phyloP scores from a whole-genome alignment of 2,113 vertebrate genomes.

The Rallus limicola region DNA sequence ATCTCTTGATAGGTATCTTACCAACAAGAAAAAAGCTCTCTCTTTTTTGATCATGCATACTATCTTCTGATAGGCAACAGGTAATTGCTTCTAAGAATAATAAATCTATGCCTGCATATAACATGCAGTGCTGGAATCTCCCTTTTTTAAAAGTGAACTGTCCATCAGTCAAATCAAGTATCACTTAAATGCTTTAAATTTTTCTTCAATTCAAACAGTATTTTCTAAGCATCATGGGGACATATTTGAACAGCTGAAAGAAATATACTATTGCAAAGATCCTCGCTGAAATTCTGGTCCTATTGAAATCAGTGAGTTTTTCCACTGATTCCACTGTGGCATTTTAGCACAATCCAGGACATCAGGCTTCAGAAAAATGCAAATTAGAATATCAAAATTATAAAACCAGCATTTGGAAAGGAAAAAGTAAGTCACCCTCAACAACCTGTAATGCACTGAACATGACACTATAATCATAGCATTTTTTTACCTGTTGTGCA shows the following conservation, averaged over 20 bases:
- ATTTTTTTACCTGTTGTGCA: not conserved
- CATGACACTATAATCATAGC: not conserved
- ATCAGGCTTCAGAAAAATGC: not conserved
- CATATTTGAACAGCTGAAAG: not conserved
- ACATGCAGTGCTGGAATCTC: not conserved
- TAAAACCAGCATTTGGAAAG: conserved; percentile 18
- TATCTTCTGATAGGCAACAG: not conserved
- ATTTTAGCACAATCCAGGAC: not conserved
- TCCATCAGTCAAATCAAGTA: not conserved
- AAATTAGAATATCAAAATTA: not conserved
- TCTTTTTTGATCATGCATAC: not conserved
- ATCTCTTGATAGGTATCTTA: not conserved
- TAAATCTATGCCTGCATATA: not conserved
- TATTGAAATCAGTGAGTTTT: not conserved
- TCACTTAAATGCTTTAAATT: not conserved
- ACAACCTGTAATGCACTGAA: not conserved
- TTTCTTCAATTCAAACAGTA: not conserved
- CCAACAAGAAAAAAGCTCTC: not conserved
- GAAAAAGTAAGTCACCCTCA: not conserved
- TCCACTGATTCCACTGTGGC: not conserved
- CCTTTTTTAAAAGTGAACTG: not conserved
- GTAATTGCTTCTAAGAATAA: not conserved
- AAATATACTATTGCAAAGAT: not conserved
- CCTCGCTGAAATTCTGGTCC: not conserved
- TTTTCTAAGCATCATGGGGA: not conserved